These are phyloP conservation scores for Larimichthys polyactis DNA, from an alignment of 2,113 vertebrate genomes.

Conservation along the genomic window DNA sequence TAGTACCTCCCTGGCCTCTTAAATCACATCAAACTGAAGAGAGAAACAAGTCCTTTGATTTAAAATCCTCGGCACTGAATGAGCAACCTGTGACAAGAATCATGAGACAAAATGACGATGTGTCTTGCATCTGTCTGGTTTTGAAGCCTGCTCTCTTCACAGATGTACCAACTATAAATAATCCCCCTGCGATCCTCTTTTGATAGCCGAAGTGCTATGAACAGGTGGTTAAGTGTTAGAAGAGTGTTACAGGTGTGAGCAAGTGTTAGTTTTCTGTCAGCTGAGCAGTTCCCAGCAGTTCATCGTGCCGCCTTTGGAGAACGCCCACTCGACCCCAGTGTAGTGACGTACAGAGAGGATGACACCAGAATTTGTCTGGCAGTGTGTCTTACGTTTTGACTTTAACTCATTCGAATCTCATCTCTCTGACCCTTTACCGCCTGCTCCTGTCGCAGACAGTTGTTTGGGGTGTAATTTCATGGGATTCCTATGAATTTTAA, in stretches of 20 bases:
- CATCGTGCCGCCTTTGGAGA: not conserved
- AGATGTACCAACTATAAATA: slow-evolving; percentile 58
- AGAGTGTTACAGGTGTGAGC: slow-evolving; percentile 49
- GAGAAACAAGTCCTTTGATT: not conserved
- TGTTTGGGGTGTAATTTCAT: slow-evolving; percentile 35
- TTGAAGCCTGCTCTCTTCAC: slow-evolving; percentile 11
- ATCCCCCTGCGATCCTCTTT: slow-evolving; percentile 39
- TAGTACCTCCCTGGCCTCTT: not conserved
- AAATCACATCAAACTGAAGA: not conserved
- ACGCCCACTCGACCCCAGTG: not conserved
- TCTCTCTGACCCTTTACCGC: not conserved
- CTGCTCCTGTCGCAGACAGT: slow-evolving; percentile 10
- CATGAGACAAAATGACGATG: slow-evolving; percentile 5
- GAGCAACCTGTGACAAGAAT: not conserved
- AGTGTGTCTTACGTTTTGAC: not conserved
- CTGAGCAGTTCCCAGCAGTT: slow-evolving; percentile 5
- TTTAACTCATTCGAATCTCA: slow-evolving; percentile 23
- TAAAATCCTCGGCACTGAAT: not conserved
- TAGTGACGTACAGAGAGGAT: not conserved
- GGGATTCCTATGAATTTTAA: slow-evolving; percentile 66
- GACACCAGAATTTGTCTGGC: not conserved
- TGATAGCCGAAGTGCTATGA: slow-evolving; percentile 39
- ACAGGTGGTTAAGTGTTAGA: slow-evolving; percentile 55
- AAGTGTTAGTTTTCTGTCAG: slow-evolving; percentile 13
- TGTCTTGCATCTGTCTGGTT: slow-evolving; percentile 8